A percentile compares a stretch with the other conserved stretches of the same genome.
phyloP scores from a whole-genome alignment of 1,140 invertebrate genomes.

The Myzus persicae region DNA sequence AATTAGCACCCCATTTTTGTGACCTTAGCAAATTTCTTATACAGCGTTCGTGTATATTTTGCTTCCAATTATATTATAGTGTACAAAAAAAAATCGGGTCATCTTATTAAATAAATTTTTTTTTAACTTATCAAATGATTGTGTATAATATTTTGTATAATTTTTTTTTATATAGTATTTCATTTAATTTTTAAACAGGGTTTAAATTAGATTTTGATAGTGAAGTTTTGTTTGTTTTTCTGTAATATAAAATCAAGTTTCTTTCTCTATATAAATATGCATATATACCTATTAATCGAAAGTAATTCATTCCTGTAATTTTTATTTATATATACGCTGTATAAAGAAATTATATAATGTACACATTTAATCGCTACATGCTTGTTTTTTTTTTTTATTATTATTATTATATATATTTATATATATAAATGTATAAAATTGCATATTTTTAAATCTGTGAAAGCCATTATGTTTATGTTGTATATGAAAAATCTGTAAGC shows the following conservation, averaged over 20 bases:
- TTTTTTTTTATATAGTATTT: conserved; percentile 55
- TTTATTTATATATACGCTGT: conserved; percentile 52
- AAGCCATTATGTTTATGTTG: conserved; percentile 53
- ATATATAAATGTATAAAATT: conserved; percentile 57
- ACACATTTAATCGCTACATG: conserved; percentile 47
- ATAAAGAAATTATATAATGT: conserved; percentile 57
- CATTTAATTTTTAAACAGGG: conserved; percentile 57
- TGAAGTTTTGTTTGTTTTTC: conserved; percentile 55
- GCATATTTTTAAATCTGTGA: conserved; percentile 55
- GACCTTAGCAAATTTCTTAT: conserved; percentile 50
- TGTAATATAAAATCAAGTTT: conserved; percentile 56
- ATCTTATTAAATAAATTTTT: conserved; percentile 24
- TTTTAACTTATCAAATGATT: conserved; percentile 52
- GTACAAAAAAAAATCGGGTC: conserved; percentile 41
- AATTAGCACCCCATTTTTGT: conserved; percentile 32
- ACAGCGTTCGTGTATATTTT: conserved; percentile 54
- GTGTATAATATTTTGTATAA: conserved; percentile 58
- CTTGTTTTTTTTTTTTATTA: conserved; percentile 42
- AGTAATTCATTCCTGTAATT: conserved; percentile 55
- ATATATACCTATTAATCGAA: conserved; percentile 30
- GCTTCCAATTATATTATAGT: conserved; percentile 46
- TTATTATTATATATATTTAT: neutral
- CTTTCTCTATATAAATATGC: conserved; percentile 53
- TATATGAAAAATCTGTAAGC: conserved; percentile 53
- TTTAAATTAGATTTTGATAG: conserved; percentile 57